Evolutionary conservation across 2,797 vertebrate species (phyloP).

Genomic region (Phalloptychus januarius): DNA sequence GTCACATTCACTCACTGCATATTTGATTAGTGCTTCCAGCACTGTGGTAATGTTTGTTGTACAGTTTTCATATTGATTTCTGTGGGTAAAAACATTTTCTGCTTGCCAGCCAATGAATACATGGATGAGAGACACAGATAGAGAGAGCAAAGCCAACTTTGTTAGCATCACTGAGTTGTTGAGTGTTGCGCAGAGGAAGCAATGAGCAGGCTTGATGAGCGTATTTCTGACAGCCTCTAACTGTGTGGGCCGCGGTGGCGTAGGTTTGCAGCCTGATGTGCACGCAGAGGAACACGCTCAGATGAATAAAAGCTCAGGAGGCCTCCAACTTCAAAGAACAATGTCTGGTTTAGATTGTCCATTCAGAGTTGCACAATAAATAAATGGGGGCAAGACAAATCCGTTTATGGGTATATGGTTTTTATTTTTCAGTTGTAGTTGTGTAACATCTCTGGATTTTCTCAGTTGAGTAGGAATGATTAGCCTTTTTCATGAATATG

Average conservation of each 20-base stretch:
- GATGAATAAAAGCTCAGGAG: constrained; percentile 38
- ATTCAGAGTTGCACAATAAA: constrained; percentile 16
- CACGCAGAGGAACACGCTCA: constrained; percentile 2
- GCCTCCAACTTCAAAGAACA: constrained; percentile 30
- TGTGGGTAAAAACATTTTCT: constrained; percentile 47
- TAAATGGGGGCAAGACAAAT: not conserved
- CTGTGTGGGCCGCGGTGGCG: constrained; percentile 42
- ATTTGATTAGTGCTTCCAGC: constrained; percentile 40
- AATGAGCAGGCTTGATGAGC: constrained; percentile 39
- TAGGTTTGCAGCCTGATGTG: constrained; percentile 41
- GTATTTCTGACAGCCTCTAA: constrained; percentile 54
- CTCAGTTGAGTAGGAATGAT: not conserved
- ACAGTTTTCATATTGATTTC: constrained; percentile 58
- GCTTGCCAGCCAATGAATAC: constrained; percentile 34
- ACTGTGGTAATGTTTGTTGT: constrained; percentile 25
- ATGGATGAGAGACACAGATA: constrained; percentile 26
- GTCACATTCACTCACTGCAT: constrained; percentile 25
- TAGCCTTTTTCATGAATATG: not conserved
- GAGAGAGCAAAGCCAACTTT: constrained; percentile 20
- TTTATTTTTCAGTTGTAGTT: not conserved
- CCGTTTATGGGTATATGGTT: not conserved
- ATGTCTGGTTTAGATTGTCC: constrained; percentile 35
- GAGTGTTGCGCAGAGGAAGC: constrained; percentile 22
- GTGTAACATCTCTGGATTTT: not conserved
- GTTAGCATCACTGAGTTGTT: constrained; percentile 27